Evolutionary conservation across 2,888 invertebrate genomes (phyloP).

Genomic region (Nyleta sp.): DNA sequence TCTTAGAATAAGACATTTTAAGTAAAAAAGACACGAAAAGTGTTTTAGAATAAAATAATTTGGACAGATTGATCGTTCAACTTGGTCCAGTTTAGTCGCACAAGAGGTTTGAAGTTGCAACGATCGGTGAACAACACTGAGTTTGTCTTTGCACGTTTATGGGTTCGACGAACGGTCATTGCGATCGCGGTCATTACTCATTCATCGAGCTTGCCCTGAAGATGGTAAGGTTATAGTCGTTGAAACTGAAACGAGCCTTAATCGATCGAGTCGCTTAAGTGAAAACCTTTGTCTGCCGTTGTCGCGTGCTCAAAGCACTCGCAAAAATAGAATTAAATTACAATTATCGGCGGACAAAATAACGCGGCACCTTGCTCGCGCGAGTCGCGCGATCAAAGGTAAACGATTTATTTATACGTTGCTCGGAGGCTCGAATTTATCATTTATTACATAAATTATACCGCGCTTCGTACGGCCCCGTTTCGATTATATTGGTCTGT

Average conservation of each 20-base stretch:
- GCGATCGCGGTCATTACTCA: slow-evolving; percentile 66
- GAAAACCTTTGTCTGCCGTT: slow-evolving; percentile 23
- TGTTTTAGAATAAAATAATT: too few species aligned
- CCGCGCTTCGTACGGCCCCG: not conserved
- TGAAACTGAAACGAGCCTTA: slow-evolving; percentile 51
- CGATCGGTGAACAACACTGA: slow-evolving; percentile 8
- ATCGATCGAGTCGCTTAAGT: slow-evolving; percentile 40
- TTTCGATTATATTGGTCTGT: not conserved
- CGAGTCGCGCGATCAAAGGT: slow-evolving; percentile 18
- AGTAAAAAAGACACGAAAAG: too few species aligned
- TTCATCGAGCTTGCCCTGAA: slow-evolving; percentile 49
- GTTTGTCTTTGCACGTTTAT: slow-evolving; percentile 42
- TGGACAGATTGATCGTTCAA: not conserved
- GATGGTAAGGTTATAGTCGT: slow-evolving; percentile 34
- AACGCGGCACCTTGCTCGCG: not conserved
- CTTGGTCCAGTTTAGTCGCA: too few species aligned
- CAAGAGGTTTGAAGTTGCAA: slow-evolving; percentile 35
- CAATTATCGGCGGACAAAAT: slow-evolving; percentile 11
- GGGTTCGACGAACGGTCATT: slow-evolving; percentile 62
- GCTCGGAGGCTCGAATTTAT: slow-evolving; percentile 11
- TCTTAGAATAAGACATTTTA: too few species aligned
- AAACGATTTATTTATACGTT: slow-evolving; percentile 14
- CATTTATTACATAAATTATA: slow-evolving; percentile 29
- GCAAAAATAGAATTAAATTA: slow-evolving; percentile 13
- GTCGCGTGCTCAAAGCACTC: slow-evolving; percentile 2